These are phyloP conservation scores for Cnemophilus loriae DNA, from an alignment of 2,113 vertebrate species.

Conservation along the genomic window DNA sequence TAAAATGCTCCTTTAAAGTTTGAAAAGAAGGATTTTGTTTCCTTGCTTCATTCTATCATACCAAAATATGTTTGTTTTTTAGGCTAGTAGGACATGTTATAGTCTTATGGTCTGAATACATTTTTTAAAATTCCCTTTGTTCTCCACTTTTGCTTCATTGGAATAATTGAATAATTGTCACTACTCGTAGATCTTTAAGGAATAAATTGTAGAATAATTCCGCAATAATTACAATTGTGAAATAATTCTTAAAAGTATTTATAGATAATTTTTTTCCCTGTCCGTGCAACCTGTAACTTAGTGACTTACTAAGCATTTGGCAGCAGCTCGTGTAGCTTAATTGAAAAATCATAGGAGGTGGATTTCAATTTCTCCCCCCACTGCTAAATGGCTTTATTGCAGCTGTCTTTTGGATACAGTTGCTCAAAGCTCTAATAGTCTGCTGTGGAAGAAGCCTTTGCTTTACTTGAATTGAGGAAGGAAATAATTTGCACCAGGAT, in stretches of 20 bases:
- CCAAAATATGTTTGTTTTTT: not conserved
- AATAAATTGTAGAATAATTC: not conserved
- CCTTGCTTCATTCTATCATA: not conserved
- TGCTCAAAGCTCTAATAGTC: not conserved
- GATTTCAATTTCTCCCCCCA: not conserved
- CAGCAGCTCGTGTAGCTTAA: not conserved
- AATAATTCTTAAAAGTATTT: not conserved
- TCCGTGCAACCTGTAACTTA: not conserved
- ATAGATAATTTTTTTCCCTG: not conserved
- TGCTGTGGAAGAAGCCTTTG: not conserved
- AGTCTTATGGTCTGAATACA: not conserved
- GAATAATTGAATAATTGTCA: not conserved
- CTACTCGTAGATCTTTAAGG: not conserved
- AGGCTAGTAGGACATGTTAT: not conserved
- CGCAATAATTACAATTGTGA: not conserved
- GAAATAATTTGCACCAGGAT: slow-evolving; percentile 62
- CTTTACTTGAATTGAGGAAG: slow-evolving; percentile 63
- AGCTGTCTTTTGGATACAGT: slow-evolving; percentile 3
- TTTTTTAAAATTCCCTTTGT: not conserved
- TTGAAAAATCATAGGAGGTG: not conserved
- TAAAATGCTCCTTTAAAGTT: not conserved
- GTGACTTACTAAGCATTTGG: not conserved
- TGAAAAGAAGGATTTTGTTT: not conserved
- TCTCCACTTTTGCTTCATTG: not conserved
- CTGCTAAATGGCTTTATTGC: not conserved